phyloP scores from a whole-genome alignment of 2,113 vertebrate species.

The Scytalopus superciliaris region DNA sequence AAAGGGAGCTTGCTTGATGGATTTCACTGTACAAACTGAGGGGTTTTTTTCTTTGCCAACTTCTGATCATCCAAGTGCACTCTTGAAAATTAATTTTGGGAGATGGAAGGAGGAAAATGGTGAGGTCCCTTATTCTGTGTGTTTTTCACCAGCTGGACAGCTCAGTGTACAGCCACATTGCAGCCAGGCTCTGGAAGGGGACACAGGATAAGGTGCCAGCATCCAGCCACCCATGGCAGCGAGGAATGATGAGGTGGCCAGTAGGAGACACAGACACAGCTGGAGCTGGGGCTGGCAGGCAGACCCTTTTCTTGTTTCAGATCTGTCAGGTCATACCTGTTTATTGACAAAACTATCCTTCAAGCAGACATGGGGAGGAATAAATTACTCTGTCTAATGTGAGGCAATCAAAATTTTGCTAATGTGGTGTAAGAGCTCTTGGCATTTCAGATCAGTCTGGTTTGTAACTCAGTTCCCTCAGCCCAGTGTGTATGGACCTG shows the following conservation, averaged over 20 bases:
- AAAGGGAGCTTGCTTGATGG: background rate
- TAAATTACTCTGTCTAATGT: background rate
- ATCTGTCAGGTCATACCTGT: background rate
- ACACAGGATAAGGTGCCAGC: background rate
- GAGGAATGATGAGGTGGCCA: background rate
- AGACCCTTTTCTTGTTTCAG: background rate
- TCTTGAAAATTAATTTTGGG: background rate
- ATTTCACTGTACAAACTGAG: background rate
- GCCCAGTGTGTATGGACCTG: rapidly evolving
- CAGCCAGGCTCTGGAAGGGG: background rate
- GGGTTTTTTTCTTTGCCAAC: background rate
- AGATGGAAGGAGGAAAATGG: background rate
- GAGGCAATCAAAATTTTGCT: background rate
- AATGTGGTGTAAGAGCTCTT: background rate
- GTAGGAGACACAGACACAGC: background rate
- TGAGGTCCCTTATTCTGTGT: background rate
- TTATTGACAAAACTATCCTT: background rate
- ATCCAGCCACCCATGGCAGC: background rate
- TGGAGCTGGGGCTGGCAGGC: background rate
- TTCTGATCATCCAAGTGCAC: background rate
- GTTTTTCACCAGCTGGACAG: background rate
- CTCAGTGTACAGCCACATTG: background rate
- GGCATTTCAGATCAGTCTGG: background rate
- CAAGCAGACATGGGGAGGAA: background rate
- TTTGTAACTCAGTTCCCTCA: background rate